A percentile compares a stretch with the other conserved stretches of the same genome.
These are phyloP conservation scores for Phengaris arion DNA, from an alignment of 2,888 invertebrate genomes.

Conservation along the genomic window DNA sequence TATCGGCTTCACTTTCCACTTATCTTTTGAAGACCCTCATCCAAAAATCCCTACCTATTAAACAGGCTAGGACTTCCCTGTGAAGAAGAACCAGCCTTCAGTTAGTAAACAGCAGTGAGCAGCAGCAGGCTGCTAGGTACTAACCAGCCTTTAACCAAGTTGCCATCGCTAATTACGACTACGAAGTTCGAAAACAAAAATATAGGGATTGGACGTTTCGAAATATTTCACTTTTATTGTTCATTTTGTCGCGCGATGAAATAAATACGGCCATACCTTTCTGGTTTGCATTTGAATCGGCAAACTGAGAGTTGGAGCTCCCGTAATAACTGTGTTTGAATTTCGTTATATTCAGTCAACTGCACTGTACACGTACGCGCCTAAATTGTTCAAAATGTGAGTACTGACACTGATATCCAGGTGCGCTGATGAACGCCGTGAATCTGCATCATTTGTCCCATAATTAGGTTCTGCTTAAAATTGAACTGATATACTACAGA, in stretches of 20 bases:
- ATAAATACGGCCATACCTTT: background rate
- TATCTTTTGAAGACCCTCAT: too few relatives aligned
- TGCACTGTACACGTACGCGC: background rate
- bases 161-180: too few relatives aligned
- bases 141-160: too few relatives aligned
- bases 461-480: background rate
- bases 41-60: too few relatives aligned
- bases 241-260: slow-evolving; percentile 1
- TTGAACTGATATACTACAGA: background rate
- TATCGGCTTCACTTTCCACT: too few relatives aligned
- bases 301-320: background rate
- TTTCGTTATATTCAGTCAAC: background rate
- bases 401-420: background rate
- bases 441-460: background rate
- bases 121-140: too few relatives aligned
- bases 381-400: background rate
- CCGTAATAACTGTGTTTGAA: background rate
- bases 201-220: background rate
- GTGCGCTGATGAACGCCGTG: background rate
- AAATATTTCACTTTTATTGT: slow-evolving; percentile 11
- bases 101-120: too few relatives aligned
- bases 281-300: background rate
- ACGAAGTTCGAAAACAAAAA: too few relatives aligned
- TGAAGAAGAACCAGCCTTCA: too few relatives aligned
- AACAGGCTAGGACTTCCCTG: too few relatives aligned